A percentile compares a stretch with the other conserved stretches of the same genome.
Conservation (phyloP, 2,113 vertebrate genomes). For the Oryzias melastigma region DNA sequence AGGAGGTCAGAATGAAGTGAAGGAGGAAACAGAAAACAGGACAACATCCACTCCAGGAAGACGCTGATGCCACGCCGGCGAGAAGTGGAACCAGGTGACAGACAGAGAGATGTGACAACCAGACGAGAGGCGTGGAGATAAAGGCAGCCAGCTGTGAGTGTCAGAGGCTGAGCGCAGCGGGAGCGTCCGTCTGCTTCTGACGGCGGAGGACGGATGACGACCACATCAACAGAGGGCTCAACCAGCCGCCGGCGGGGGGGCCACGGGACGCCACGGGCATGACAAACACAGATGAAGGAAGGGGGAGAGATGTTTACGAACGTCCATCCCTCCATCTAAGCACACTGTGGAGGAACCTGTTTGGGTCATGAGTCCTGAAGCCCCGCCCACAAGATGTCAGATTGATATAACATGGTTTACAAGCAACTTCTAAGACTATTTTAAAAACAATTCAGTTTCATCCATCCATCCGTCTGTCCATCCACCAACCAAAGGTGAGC, state of each 20-base stretch:
- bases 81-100: conserved; percentile 10
- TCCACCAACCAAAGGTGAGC: too few relatives aligned
- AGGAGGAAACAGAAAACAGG: background rate
- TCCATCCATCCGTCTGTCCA: too few relatives aligned
- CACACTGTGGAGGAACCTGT: too few relatives aligned
- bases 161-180: conserved; percentile 31
- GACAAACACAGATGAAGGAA: conserved; percentile 45
- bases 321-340: too few relatives aligned
- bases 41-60: conserved; percentile 3
- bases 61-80: background rate
- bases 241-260: conserved; percentile 22
- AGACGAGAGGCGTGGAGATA: conserved; percentile 14
- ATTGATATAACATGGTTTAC: too few relatives aligned
- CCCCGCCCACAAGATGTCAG: too few relatives aligned
- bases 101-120: conserved; percentile 11
- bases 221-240: conserved; percentile 43
- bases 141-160: conserved; percentile 59
- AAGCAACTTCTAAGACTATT: too few relatives aligned
- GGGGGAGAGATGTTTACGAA: conserved; percentile 1
- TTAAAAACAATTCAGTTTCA: too few relatives aligned
- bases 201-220: conserved; percentile 47
- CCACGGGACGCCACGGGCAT: conserved; percentile 1
- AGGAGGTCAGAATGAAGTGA: background rate
- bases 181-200: conserved; percentile 48
- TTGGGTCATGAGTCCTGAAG: too few relatives aligned